phyloP scores from a whole-genome alignment of 2,888 invertebrate species.

The Andrena haemorrhoa region DNA sequence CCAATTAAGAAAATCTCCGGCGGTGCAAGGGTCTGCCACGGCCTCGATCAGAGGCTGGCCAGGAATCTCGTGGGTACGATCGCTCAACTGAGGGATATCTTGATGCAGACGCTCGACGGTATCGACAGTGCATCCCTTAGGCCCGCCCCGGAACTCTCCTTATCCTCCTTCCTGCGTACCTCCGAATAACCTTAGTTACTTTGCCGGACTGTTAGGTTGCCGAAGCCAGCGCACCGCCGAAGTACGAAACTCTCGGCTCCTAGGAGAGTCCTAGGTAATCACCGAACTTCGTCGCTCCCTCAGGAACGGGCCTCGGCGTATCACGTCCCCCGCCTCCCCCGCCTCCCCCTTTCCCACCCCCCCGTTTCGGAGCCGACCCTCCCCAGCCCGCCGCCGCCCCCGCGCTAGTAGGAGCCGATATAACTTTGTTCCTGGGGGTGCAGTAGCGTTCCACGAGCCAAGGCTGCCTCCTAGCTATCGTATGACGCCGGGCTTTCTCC shows the following conservation, averaged over 20 bases:
- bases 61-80: conserved; percentile 80
- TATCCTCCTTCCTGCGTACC: conserved; percentile 69
- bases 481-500: conserved; percentile 43
- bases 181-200: conserved; percentile 84
- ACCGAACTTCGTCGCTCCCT: conserved; percentile 84
- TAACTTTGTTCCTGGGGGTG: conserved; percentile 84
- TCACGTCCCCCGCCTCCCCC: conserved; percentile 68
- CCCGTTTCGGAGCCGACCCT: conserved; percentile 52
- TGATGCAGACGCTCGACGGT: conserved; percentile 70
- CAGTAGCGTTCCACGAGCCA: conserved; percentile 78
- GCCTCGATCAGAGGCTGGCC: conserved; percentile 76
- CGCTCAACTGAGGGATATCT: conserved; percentile 73
- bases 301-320: conserved; percentile 78
- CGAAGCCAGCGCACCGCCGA: conserved; percentile 80
- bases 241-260: conserved; percentile 84
- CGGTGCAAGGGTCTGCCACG: not conserved
- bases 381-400: conserved; percentile 37
- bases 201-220: conserved; percentile 83
- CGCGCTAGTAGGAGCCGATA: conserved; percentile 79
- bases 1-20: conserved; percentile 53
- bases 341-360: conserved; percentile 36
- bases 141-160: conserved; percentile 61
- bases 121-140: conserved; percentile 71
- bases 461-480: conserved; percentile 66
- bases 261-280: conserved; percentile 85